These are phyloP conservation scores for Machimus rusticus DNA, from an alignment of 2,888 invertebrate species.

Conservation along the genomic window DNA sequence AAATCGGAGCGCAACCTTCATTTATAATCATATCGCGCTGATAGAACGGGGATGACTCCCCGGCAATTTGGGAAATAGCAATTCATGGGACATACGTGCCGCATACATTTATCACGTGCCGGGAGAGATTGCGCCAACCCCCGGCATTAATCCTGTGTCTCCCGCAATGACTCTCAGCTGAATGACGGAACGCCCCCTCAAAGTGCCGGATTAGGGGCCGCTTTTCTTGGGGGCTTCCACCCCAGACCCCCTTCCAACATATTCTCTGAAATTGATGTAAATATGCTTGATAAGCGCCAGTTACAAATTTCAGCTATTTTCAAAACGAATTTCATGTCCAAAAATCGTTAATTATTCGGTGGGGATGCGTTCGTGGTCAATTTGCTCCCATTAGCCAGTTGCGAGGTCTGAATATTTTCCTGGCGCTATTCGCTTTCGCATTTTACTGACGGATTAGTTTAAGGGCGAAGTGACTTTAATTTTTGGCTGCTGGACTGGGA, in stretches of 20 bases:
- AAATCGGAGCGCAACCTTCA: not conserved
- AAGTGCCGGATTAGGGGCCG: not conserved
- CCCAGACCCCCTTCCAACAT: not conserved
- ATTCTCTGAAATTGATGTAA: not conserved
- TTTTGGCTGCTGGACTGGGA: not conserved
- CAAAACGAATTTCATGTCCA: not conserved
- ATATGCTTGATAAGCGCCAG: not conserved
- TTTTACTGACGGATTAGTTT: not conserved
- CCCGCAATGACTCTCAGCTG: not conserved
- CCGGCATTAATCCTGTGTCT: not conserved
- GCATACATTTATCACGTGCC: conserved; percentile 5
- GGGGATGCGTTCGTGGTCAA: not conserved
- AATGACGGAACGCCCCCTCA: not conserved
- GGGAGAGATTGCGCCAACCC: not conserved
- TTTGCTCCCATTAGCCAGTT: not conserved
- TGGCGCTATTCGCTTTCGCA: not conserved
- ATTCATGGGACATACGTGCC: conserved; percentile 18
- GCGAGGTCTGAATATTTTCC: not conserved
- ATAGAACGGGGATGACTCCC: not conserved
- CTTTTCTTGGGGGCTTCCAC: not conserved
- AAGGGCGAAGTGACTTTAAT: not conserved
- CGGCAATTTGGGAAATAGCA: conserved; percentile 15
- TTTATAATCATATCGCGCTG: not conserved
- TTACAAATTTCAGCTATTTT: not conserved
- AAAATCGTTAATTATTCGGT: not conserved